Conservation (phyloP, 1,140 invertebrate genomes). For the Gonatopus flavifemur region DNA sequence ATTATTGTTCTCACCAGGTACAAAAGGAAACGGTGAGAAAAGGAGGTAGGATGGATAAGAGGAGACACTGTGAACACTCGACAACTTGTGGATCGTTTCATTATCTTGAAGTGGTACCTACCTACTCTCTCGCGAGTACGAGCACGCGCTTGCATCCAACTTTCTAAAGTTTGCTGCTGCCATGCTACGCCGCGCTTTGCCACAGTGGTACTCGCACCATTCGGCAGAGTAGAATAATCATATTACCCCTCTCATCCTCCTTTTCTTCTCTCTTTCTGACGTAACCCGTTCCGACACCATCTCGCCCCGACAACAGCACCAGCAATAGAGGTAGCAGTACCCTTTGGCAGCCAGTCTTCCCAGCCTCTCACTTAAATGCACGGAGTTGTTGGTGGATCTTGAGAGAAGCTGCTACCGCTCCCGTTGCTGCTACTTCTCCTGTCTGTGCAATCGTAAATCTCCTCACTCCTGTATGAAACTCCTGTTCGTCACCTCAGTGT, state of each 20-base stretch:
- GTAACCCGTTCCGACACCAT: slow-evolving; percentile 8
- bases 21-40: neutral
- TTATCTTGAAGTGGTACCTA: slow-evolving; percentile 46
- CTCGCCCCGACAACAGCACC: slow-evolving; percentile 2
- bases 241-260: too few relatives aligned
- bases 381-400: too few relatives aligned
- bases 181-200: too few relatives aligned
- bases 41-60: slow-evolving; percentile 5
- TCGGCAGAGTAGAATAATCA: slow-evolving; percentile 44
- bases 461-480: too few relatives aligned
- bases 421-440: too few relatives aligned
- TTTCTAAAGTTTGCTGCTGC: slow-evolving; percentile 44
- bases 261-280: slow-evolving; percentile 12
- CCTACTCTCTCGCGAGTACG: too few relatives aligned
- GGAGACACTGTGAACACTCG: slow-evolving; percentile 22
- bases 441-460: too few relatives aligned
- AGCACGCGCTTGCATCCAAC: slow-evolving; percentile 27
- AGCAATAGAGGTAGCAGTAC: neutral
- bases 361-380: too few relatives aligned
- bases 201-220: slow-evolving; percentile 38
- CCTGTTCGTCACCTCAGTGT: too few relatives aligned
- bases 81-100: slow-evolving; percentile 53
- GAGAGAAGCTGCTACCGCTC: too few relatives aligned
- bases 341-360: slow-evolving; percentile 23
- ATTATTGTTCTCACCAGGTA: neutral